These are phyloP conservation scores for Lycaon pictus DNA, from an alignment of 2,113 vertebrate genomes.

Conservation along the genomic window DNA sequence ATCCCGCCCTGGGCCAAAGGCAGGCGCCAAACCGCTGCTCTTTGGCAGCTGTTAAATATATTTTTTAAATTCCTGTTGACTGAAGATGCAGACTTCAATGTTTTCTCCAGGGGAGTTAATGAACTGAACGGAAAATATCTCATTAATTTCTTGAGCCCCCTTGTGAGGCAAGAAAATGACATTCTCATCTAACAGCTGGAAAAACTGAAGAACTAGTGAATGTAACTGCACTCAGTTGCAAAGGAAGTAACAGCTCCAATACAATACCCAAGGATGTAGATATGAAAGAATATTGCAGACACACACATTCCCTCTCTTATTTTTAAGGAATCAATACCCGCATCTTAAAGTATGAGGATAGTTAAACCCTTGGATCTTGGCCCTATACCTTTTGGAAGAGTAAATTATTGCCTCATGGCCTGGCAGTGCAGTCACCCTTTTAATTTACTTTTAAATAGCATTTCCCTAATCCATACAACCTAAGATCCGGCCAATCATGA, in stretches of 20 bases:
- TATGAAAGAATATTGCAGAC: constrained; percentile 45
- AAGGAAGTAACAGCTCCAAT: constrained; percentile 2
- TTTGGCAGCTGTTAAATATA: constrained; percentile 15
- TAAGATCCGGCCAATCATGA: neutral
- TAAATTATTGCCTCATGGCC: constrained; percentile 51
- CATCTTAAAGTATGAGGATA: constrained; percentile 48
- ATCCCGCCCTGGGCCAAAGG: too few species aligned
- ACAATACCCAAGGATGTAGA: neutral
- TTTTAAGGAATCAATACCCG: constrained; percentile 58
- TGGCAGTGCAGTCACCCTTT: constrained; percentile 11
- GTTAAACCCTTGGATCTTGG: constrained; percentile 48
- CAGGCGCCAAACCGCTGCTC: too few species aligned
- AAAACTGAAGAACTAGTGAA: neutral
- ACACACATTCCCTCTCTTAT: neutral
- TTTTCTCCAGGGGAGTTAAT: constrained; percentile 67
- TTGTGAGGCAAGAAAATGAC: constrained; percentile 60
- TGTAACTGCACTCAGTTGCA: neutral
- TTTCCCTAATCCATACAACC: constrained; percentile 38
- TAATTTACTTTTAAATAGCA: constrained; percentile 66
- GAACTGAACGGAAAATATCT: constrained; percentile 63
- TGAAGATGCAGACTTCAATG: neutral
- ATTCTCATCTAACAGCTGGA: constrained; percentile 58
- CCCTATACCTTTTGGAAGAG: constrained; percentile 33
- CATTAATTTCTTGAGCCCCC: constrained; percentile 71
- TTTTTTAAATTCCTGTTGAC: constrained; percentile 17